These are phyloP conservation scores for Paraescarpia echinospica DNA, from an alignment of 1,140 invertebrate species.

Conservation along the genomic window DNA sequence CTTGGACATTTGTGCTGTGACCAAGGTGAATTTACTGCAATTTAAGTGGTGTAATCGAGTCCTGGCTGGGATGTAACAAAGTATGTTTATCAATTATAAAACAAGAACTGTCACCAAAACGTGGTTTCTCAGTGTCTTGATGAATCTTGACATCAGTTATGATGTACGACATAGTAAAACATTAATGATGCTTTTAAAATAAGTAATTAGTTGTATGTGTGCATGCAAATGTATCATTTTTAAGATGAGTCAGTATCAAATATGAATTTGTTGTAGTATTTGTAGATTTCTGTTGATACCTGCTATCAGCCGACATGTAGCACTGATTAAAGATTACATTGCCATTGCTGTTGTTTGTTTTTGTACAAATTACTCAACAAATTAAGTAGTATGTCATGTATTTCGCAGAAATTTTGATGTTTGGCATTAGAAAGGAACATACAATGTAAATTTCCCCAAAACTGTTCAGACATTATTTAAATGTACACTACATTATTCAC, in stretches of 20 bases:
- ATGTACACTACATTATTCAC: too few species aligned
- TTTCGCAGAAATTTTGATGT: too few species aligned
- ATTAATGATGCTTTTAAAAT: neutral
- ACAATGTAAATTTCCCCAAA: too few species aligned
- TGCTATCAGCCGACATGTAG: neutral
- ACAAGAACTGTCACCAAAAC: neutral
- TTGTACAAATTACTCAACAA: neutral
- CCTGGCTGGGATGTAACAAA: neutral
- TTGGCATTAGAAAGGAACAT: too few species aligned
- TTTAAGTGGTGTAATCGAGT: neutral
- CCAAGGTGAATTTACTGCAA: neutral
- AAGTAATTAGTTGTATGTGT: neutral
- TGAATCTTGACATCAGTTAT: neutral
- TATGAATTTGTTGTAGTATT: neutral
- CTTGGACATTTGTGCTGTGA: neutral
- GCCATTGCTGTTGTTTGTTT: neutral
- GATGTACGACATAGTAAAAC: neutral
- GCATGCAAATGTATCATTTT: neutral
- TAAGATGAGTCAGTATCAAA: neutral
- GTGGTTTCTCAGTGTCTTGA: neutral
- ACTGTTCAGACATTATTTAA: too few species aligned
- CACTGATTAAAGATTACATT: neutral
- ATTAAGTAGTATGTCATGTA: too few species aligned
- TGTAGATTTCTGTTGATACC: neutral
- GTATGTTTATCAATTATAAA: neutral